Evolutionary conservation across 2,888 invertebrate species (phyloP).

Genomic region (Corythucha ciliata): DNA sequence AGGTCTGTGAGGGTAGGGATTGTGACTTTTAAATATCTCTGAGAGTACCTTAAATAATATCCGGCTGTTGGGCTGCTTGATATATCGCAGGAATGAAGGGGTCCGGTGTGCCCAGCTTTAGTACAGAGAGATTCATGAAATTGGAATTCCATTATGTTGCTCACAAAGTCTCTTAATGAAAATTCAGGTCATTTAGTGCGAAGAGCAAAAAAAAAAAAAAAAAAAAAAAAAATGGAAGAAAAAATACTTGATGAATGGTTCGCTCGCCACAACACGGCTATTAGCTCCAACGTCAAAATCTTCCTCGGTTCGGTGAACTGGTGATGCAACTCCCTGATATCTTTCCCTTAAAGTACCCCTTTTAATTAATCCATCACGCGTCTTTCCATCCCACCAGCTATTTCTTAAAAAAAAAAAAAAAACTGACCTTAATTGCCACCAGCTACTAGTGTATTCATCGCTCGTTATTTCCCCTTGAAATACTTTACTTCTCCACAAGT

Average conservation of each 20-base stretch:
- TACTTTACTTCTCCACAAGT: constrained; percentile 22
- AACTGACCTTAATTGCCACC: constrained; percentile 23
- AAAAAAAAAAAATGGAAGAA: neutral
- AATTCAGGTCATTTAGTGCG: neutral
- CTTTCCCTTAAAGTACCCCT: too few relatives aligned
- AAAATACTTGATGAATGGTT: constrained; percentile 22
- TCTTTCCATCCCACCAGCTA: neutral
- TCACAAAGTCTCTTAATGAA: too few relatives aligned
- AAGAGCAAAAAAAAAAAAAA: neutral
- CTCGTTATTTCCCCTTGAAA: constrained; percentile 19
- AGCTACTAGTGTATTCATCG: constrained; percentile 17
- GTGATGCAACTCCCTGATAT: constrained; percentile 20
- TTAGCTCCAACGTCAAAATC: constrained; percentile 22
- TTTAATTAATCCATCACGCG: too few relatives aligned
- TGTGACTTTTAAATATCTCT: too few relatives aligned
- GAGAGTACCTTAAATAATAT: too few relatives aligned
- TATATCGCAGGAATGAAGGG: too few relatives aligned
- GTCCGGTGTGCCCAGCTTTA: too few relatives aligned
- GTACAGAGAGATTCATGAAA: too few relatives aligned
- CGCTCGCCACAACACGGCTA: constrained; percentile 12
- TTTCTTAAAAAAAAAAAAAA: neutral
- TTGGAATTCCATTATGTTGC: too few relatives aligned
- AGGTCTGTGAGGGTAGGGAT: too few relatives aligned
- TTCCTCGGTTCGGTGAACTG: constrained; percentile 17
- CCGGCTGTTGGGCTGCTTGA: too few relatives aligned